Percentiles rank a stretch among this genome's conserved stretches.
Conservation (phyloP, 2,797 vertebrate genomes). For the Peromyscus nudipes region DNA sequence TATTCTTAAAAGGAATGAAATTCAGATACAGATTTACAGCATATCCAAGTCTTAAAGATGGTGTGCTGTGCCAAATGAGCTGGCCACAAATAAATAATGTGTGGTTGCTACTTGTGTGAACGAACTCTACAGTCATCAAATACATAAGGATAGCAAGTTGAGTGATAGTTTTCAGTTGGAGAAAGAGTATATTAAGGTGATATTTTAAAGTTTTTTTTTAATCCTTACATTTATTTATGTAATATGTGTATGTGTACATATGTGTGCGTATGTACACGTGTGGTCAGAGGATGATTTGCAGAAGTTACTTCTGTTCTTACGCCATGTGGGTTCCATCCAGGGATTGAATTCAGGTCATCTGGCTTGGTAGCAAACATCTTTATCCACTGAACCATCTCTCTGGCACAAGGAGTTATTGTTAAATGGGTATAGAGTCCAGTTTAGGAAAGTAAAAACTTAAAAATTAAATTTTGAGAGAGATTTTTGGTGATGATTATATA, state of each 20-base stretch:
- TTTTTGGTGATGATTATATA: not conserved
- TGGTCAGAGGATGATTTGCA: not conserved
- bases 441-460: not conserved
- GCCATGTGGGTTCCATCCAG: not conserved
- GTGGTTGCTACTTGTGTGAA: not conserved
- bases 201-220: not conserved
- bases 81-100: not conserved
- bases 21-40: not conserved
- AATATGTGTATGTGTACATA: too few relatives aligned
- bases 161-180: not conserved
- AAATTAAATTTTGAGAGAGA: not conserved
- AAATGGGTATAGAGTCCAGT: not conserved
- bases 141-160: not conserved
- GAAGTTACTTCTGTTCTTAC: not conserved
- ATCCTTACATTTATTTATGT: not conserved
- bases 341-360: not conserved
- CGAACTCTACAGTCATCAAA: not conserved
- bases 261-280: too few relatives aligned
- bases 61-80: not conserved
- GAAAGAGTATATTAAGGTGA: not conserved
- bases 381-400: not conserved
- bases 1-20: not conserved
- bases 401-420: not conserved
- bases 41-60: not conserved
- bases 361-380: not conserved